Conservation (phyloP, 2,113 vertebrate genomes). For the Amia ocellicauda region DNA sequence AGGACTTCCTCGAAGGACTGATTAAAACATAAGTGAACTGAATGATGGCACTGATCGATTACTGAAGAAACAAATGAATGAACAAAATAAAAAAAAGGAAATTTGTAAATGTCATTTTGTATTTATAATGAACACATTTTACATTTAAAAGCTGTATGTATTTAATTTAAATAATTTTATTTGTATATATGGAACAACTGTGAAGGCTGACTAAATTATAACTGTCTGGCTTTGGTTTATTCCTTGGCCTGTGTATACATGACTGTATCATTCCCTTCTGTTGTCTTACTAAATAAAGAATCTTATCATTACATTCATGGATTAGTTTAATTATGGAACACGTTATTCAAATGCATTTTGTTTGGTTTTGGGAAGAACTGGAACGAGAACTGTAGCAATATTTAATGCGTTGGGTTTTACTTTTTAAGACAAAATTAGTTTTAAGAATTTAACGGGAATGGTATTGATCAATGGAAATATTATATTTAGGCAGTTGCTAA, state of each 20-base stretch:
- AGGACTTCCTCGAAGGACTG: constrained; percentile 93
- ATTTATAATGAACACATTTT: constrained; percentile 72
- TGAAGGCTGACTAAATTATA: constrained; percentile 79
- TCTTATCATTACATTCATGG: too few species aligned
- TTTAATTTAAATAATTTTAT: constrained; percentile 86
- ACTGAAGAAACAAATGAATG: constrained; percentile 45
- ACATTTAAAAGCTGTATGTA: constrained; percentile 71
- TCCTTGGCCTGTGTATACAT: constrained; percentile 66
- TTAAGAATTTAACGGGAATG: too few species aligned
- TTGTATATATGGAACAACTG: constrained; percentile 86
- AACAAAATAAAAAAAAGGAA: constrained; percentile 29
- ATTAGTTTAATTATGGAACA: too few species aligned
- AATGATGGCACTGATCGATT: constrained; percentile 55
- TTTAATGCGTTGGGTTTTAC: too few species aligned
- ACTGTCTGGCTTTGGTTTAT: constrained; percentile 67
- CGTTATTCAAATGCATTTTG: too few species aligned
- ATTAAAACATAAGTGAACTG: constrained; percentile 81
- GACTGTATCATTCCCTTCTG: constrained; percentile 66
- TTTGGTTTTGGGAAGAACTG: too few species aligned
- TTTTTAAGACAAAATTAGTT: too few species aligned
- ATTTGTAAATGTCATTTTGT: constrained; percentile 67
- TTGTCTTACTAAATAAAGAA: constrained; percentile 61
- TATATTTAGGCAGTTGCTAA: too few species aligned
- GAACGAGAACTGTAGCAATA: too few species aligned
- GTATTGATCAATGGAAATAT: too few species aligned